These are phyloP conservation scores for Cephalopterus ornatus DNA, from an alignment of 2,113 vertebrate species.

Conservation along the genomic window DNA sequence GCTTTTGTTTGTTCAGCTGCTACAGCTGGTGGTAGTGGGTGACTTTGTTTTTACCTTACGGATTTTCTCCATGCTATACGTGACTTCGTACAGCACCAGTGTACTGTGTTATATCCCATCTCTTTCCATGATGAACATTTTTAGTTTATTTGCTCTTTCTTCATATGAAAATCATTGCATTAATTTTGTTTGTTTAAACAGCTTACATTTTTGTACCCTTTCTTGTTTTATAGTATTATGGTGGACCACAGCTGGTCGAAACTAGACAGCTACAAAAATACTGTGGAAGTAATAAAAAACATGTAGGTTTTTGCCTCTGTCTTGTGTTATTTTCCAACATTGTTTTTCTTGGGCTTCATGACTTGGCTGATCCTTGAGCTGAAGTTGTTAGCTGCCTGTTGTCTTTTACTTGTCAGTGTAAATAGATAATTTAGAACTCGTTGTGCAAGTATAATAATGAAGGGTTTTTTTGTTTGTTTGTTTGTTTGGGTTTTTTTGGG, in stretches of 20 bases:
- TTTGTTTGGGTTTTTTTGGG: too few relatives aligned
- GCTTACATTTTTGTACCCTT: background rate
- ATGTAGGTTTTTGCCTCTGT: background rate
- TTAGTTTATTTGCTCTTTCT: background rate
- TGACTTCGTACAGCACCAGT: background rate
- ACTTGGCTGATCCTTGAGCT: background rate
- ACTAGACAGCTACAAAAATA: background rate
- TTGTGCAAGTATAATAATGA: background rate
- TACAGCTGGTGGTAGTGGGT: background rate
- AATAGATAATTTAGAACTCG: background rate
- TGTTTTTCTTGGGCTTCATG: background rate
- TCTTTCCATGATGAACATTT: background rate
- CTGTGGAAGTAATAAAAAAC: background rate
- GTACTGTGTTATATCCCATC: background rate
- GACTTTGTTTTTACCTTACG: background rate
- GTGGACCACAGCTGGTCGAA: background rate
- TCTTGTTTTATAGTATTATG: background rate
- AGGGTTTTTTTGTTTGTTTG: background rate
- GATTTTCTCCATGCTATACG: accelerated
- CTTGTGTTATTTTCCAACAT: background rate
- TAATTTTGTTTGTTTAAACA: background rate
- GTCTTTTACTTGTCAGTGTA: background rate
- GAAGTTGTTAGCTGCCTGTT: background rate
- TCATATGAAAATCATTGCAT: background rate
- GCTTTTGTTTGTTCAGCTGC: background rate